phyloP scores from a whole-genome alignment of 2,797 vertebrate species.

The Danio albolineatus region DNA sequence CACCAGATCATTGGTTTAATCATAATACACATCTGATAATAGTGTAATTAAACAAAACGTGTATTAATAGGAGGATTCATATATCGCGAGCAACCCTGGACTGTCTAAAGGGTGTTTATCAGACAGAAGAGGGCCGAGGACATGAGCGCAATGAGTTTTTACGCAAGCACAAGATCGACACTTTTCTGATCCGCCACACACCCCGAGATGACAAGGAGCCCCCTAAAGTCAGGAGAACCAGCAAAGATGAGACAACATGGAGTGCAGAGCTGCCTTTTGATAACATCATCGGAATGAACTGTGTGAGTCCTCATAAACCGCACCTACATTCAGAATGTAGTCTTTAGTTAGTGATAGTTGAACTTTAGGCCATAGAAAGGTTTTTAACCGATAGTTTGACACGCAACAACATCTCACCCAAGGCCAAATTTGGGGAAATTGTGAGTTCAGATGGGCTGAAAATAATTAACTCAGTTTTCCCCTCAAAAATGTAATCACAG shows the following conservation, averaged over 20 bases:
- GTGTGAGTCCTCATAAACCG: constrained; percentile 75
- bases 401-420: no score
- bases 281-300: constrained; percentile 89
- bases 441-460: no score
- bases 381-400: no score
- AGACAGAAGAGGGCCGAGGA: constrained; percentile 83
- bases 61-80: constrained; percentile 59
- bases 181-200: constrained; percentile 86
- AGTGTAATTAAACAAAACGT: not conserved
- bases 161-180: constrained; percentile 90
- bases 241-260: constrained; percentile 76
- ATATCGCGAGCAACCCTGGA: constrained; percentile 67
- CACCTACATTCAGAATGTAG: not conserved
- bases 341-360: not conserved
- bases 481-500: no score
- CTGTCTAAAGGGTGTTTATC: constrained; percentile 67
- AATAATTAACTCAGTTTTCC: no score
- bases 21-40: not conserved
- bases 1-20: not conserved
- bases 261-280: constrained; percentile 90
- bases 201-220: constrained; percentile 76
- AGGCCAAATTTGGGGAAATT: no score
- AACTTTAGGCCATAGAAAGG: no score
- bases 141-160: constrained; percentile 90
- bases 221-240: constrained; percentile 68